Evolutionary conservation across 1,140 invertebrate species (phyloP).

Genomic region (Sycophaga agraensis): DNA sequence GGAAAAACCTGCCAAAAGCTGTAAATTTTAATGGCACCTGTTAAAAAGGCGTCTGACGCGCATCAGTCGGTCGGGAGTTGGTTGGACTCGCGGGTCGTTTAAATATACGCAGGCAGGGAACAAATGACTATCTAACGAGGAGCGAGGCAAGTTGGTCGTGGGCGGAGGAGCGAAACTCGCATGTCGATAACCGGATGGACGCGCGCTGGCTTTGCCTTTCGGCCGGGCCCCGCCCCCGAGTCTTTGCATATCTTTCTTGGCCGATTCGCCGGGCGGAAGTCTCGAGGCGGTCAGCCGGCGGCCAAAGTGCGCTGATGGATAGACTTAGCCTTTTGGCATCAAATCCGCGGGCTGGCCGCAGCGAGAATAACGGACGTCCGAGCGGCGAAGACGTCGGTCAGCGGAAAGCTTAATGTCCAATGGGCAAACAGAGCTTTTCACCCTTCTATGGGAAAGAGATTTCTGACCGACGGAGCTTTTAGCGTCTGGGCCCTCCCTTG

Average conservation of each 20-base stretch:
- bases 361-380: constrained; percentile 19
- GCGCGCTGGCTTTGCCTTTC: background rate
- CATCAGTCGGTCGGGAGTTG: too few relatives aligned
- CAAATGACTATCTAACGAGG: too few relatives aligned
- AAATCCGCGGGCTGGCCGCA: background rate
- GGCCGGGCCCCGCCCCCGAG: too few relatives aligned
- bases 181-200: constrained; percentile 11
- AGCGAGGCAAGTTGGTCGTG: too few relatives aligned
- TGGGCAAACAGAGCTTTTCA: constrained; percentile 5
- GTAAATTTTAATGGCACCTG: constrained; percentile 12
- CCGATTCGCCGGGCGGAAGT: background rate
- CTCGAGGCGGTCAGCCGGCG: too few relatives aligned
- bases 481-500: too few relatives aligned
- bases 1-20: constrained; percentile 8
- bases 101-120: background rate
- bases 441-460: constrained; percentile 15
- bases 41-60: background rate
- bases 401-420: constrained; percentile 19
- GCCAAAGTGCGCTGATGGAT: constrained; percentile 8
- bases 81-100: background rate
- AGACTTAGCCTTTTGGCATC: constrained; percentile 17
- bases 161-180: background rate
- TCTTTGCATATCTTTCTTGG: background rate
- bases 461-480: constrained; percentile 5
- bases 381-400: constrained; percentile 17